These are phyloP conservation scores for Eulemur macaco DNA, from an alignment of 2,113 vertebrate genomes.

Conservation along the genomic window DNA sequence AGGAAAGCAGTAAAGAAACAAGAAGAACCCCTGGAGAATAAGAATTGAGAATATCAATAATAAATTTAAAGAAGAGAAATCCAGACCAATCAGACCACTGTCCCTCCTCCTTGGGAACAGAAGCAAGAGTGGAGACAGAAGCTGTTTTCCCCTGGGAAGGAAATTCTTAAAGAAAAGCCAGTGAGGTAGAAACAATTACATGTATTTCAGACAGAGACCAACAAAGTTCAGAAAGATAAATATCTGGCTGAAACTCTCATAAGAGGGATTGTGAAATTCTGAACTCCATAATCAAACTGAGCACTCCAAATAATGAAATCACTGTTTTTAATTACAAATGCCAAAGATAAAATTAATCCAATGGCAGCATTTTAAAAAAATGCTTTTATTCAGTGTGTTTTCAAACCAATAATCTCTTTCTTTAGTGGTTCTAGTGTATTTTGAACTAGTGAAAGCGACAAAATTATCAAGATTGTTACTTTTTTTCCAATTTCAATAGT, in stretches of 20 bases:
- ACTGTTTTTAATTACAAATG: background rate
- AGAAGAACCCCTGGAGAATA: background rate
- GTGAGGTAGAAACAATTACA: background rate
- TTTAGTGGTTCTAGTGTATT: background rate
- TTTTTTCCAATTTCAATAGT: background rate
- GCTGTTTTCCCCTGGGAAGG: background rate
- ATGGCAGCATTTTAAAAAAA: background rate
- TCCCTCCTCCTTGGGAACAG: background rate
- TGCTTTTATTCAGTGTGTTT: background rate
- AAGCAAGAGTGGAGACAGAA: background rate
- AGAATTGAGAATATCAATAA: background rate
- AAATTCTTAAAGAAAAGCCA: background rate
- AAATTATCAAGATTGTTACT: background rate
- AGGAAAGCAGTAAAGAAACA: background rate
- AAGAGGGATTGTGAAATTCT: background rate
- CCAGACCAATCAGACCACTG: too few relatives aligned
- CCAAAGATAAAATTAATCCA: constrained; percentile 8
- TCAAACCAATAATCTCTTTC: background rate
- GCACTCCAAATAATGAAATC: background rate
- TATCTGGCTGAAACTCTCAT: background rate
- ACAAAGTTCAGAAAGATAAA: background rate
- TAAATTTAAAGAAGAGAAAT: background rate
- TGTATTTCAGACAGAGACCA: background rate
- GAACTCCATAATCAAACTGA: background rate
- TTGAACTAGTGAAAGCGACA: background rate